phyloP scores from a whole-genome alignment of 1,140 invertebrate genomes.

The Macrosteles quadrilineatus region DNA sequence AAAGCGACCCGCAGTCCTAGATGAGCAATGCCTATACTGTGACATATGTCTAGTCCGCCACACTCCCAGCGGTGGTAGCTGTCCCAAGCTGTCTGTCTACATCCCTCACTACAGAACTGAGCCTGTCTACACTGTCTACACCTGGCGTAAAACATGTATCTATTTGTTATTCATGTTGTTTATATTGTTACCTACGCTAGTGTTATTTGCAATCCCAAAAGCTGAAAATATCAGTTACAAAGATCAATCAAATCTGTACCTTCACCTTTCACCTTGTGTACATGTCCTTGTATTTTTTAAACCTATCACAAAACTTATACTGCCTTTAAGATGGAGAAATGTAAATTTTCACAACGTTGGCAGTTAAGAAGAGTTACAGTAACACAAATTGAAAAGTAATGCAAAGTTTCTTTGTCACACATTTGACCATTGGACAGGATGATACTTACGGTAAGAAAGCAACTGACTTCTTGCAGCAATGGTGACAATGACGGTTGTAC shows the following conservation, averaged over 20 bases:
- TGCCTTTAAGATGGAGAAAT: too few species aligned
- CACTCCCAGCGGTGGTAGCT: conserved; percentile 77
- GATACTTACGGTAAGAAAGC: conserved; percentile 55
- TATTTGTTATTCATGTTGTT: too few species aligned
- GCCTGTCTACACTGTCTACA: conserved; percentile 64
- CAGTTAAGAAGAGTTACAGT: background rate
- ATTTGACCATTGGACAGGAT: conserved; percentile 1
- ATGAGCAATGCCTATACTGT: conserved; percentile 74
- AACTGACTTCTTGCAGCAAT: conserved; percentile 54
- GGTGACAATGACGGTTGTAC: conserved; percentile 55
- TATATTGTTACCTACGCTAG: too few species aligned
- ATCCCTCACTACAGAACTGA: conserved; percentile 66
- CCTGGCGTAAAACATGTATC: too few species aligned
- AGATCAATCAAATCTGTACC: too few species aligned
- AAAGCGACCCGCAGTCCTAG: conserved; percentile 67
- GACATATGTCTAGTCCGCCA: conserved; percentile 60
- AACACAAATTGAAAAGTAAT: too few species aligned
- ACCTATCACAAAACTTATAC: too few species aligned
- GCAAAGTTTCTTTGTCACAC: background rate
- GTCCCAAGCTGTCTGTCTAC: conserved; percentile 59
- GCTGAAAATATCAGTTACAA: too few species aligned
- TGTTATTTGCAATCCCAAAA: too few species aligned
- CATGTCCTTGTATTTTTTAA: too few species aligned
- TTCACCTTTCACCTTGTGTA: too few species aligned
- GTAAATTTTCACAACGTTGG: too few species aligned